Evolutionary conservation across 2,888 invertebrate species (phyloP).

Genomic region (Anagyrus pseudococci): DNA sequence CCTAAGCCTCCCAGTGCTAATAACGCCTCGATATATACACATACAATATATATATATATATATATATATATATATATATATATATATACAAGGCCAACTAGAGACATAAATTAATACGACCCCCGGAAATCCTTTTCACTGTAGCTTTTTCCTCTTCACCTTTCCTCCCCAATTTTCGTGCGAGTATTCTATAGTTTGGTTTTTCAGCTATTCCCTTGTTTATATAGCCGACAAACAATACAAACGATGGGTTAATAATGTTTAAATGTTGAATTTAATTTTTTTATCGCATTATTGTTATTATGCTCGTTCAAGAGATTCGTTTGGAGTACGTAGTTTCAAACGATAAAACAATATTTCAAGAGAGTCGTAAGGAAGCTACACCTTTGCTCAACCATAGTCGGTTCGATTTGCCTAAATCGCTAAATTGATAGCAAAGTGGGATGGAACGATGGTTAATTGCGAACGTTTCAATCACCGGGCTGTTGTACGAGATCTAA

Average conservation of each 20-base stretch:
- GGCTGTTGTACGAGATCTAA: background rate
- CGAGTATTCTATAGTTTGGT: too few species aligned
- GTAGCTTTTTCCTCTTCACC: conserved; percentile 11
- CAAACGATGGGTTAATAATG: too few species aligned
- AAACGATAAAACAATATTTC: too few species aligned
- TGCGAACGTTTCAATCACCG: conserved; percentile 17
- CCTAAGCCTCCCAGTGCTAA: conserved; percentile 53
- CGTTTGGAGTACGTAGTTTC: too few species aligned
- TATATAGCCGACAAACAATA: too few species aligned
- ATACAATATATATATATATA: background rate
- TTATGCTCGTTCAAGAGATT: too few species aligned
- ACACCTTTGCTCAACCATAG: too few species aligned
- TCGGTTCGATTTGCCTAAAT: conserved; percentile 18
- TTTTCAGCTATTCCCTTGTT: too few species aligned
- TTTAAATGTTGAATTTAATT: too few species aligned
- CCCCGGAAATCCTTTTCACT: conserved; percentile 23
- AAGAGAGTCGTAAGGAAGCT: too few species aligned
- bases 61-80: background rate
- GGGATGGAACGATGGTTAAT: background rate
- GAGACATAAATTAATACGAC: conserved; percentile 58
- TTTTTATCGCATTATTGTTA: too few species aligned
- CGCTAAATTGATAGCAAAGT: conserved; percentile 16
- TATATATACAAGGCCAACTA: conserved; percentile 48
- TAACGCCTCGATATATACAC: conserved; percentile 48
- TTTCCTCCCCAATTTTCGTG: too few species aligned